phyloP scores from a whole-genome alignment of 2,113 vertebrate species.

The Rhombomys opimus region DNA sequence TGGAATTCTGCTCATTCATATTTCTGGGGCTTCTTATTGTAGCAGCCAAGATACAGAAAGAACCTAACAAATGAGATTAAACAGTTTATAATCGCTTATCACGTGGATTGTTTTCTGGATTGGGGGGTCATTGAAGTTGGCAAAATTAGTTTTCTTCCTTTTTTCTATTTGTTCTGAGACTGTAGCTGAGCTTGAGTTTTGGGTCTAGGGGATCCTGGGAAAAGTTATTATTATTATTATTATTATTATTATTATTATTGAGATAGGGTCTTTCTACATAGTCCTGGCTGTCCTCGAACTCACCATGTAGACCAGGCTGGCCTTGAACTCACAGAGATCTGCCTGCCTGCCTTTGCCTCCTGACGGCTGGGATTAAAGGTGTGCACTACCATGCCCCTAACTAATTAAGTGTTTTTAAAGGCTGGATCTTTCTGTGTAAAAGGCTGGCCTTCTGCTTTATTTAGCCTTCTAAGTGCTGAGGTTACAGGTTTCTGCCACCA shows the following conservation, averaged over 20 bases:
- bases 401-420: neutral
- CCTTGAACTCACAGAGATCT: neutral
- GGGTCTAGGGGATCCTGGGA: neutral
- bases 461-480: neutral
- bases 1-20: slow-evolving; percentile 86
- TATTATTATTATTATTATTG: neutral
- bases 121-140: slow-evolving; percentile 76
- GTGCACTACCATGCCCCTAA: too few species aligned
- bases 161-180: neutral
- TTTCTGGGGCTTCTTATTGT: slow-evolving; percentile 82
- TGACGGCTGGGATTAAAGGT: neutral
- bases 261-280: neutral
- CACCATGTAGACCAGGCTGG: neutral
- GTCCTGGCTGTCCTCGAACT: neutral
- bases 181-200: slow-evolving; percentile 5
- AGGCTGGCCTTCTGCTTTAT: neutral
- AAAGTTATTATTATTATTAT: neutral
- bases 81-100: slow-evolving; percentile 82
- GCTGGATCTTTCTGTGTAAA: neutral
- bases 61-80: slow-evolving; percentile 81
- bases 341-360: neutral
- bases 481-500: neutral
- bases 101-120: slow-evolving; percentile 82
- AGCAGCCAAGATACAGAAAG: slow-evolving; percentile 82
- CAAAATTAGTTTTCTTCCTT: slow-evolving; percentile 6